A percentile compares a stretch with the other conserved stretches of the same genome.
phyloP scores from a whole-genome alignment of 2,113 vertebrate species.

The Chitala chitala region DNA sequence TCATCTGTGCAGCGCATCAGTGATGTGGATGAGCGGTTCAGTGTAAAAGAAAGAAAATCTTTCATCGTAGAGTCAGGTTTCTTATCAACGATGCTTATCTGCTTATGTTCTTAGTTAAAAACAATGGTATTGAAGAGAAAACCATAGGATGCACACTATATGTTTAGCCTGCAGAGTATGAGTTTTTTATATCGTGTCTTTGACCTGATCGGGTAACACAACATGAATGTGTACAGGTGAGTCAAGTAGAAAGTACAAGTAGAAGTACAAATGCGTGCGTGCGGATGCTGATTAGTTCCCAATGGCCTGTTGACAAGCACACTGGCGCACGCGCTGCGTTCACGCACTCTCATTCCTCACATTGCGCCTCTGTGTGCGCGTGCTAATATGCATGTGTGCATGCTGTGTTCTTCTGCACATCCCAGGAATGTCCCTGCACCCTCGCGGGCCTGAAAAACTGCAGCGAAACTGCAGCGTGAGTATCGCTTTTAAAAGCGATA shows the following conservation, averaged over 20 bases:
- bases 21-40: constrained; percentile 30
- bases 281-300: no score
- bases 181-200: neutral
- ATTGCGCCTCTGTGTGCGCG: neutral
- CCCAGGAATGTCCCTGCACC: constrained; percentile 64
- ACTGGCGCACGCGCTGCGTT: neutral
- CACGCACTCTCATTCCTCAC: neutral
- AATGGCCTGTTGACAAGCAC: no score
- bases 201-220: neutral
- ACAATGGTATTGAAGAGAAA: neutral
- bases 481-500: constrained; percentile 55
- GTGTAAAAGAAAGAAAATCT: constrained; percentile 34
- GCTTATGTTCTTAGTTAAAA: neutral
- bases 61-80: constrained; percentile 23
- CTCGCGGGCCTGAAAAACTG: constrained; percentile 49
- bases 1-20: constrained; percentile 29
- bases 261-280: no score
- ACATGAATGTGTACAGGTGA: no score
- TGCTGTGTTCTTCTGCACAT: constrained; percentile 36
- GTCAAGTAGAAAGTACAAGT: no score
- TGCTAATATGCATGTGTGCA: constrained; percentile 16
- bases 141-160: no score
- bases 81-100: constrained; percentile 5
- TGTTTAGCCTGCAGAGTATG: neutral
- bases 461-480: constrained; percentile 58